Base-by-base conservation (phyloP, 2,113 vertebrate genomes). In the Vicugna pacos region DNA sequence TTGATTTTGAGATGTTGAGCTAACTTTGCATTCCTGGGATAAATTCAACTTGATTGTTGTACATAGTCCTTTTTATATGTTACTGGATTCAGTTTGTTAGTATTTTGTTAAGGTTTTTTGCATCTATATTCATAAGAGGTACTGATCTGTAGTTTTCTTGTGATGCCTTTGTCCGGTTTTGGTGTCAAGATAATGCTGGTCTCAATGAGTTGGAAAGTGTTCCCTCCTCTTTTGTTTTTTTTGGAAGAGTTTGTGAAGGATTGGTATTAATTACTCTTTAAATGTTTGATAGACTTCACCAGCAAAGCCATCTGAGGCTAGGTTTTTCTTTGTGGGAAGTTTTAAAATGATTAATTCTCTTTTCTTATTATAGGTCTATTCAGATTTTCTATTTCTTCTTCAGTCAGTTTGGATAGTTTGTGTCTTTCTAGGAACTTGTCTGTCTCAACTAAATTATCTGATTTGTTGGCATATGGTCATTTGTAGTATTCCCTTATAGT, bases 231-330 rank as follows among this genome's bases (percentile, higher is more conserved):
- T 84, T 16, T 79, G 2, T 13, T 54, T 89, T 54, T 89, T 91
- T 73, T 91, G 56, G 30, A 67, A 82, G 60, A 72, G 8, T 92
- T 70, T 87, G 46, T 20, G 19, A 96, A 88, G 15, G 12, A 38
- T 84, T 96, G 60, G 22, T 54, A 62, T 76, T 75, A 26, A 67
- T 97, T 88, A 48, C 79, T 87, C 17, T 94, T 73, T 93, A 89
- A 95, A 24, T 26, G 10, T 89, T 84, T 94, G 48, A n/a, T 93
- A 81, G 52, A 94, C 90, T 90, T 86, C 35, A 52, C 19, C 13
- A 89, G 7, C n/a, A 32, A 94, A 60, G 22, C 20, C 19, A n/a
- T 91, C 48, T 84, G 58, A 13, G 22, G 3, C 48, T 93, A 76
- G 19, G 2, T 5, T n/a, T 96, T 90, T 94, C 11, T 64, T 80